Conservation (phyloP, 2,113 vertebrate genomes). For the Prietella phreatophila region DNA sequence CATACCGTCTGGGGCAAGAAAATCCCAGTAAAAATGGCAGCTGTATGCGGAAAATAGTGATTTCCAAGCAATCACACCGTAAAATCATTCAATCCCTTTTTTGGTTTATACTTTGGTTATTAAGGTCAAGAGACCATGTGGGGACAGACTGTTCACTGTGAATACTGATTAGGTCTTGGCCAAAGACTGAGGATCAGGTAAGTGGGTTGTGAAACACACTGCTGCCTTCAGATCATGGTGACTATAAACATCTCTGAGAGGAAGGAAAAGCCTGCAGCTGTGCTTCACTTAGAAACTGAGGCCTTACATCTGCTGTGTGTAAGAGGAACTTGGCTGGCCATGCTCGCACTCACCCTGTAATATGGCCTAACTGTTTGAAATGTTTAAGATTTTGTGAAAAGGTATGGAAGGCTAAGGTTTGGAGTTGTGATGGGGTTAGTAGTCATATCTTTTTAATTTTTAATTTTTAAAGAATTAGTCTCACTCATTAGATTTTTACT, state of each 20-base stretch:
- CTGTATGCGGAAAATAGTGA: constrained; percentile 24
- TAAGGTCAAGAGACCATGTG: constrained; percentile 28
- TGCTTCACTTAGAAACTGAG: constrained; percentile 23
- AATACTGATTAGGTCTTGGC: constrained; percentile 38
- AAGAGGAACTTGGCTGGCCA: constrained; percentile 10
- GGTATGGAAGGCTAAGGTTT: background rate
- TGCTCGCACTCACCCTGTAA: background rate
- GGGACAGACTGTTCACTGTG: constrained; percentile 36
- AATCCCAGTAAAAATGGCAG: constrained; percentile 17
- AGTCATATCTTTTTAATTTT: background rate
- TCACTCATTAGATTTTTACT: background rate
- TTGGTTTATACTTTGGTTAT: constrained; percentile 38
- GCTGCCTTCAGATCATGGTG: constrained; percentile 6
- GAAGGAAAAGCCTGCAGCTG: constrained; percentile 34
- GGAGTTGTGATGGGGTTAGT: background rate
- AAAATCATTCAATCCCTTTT: constrained; percentile 20
- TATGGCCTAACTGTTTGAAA: background rate
- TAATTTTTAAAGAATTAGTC: background rate
- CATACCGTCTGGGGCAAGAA: constrained; percentile 22
- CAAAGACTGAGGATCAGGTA: constrained; percentile 41
- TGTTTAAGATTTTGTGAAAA: background rate
- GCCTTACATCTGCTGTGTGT: constrained; percentile 35
- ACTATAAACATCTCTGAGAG: constrained; percentile 41
- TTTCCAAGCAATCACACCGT: background rate
- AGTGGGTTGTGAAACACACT: constrained; percentile 29